Evolutionary conservation across 2,797 vertebrate species (phyloP).

Genomic region (Peromyscus nudipes): DNA sequence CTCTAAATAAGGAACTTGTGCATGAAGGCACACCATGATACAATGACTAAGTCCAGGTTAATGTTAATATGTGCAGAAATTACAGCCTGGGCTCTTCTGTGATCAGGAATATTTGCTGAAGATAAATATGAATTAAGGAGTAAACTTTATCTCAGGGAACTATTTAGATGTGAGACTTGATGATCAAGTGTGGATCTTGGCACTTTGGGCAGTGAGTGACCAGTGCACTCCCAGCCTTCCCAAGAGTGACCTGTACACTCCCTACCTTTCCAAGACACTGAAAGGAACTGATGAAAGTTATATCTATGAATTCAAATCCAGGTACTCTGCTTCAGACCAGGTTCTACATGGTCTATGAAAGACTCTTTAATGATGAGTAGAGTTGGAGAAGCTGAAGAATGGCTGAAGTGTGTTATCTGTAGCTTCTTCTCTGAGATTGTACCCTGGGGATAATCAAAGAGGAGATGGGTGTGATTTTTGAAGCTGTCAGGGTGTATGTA

Average conservation of each 20-base stretch:
- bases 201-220: background rate
- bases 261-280: background rate
- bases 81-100: background rate
- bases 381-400: background rate
- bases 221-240: background rate
- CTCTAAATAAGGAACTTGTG: background rate
- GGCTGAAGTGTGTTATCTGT: background rate
- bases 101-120: background rate
- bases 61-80: background rate
- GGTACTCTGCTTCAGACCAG: background rate
- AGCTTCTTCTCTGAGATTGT: background rate
- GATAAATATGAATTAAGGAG: background rate
- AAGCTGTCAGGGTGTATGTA: background rate
- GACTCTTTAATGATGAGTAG: background rate
- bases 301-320: background rate
- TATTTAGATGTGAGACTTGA: background rate
- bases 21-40: background rate
- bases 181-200: fast-evolving
- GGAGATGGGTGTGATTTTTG: background rate
- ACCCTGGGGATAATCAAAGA: background rate
- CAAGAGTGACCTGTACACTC: too few species aligned
- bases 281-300: background rate
- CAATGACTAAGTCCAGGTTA: background rate
- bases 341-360: background rate
- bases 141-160: background rate